A percentile compares a stretch with the other conserved stretches of the same genome.
Evolutionary conservation across 1,140 invertebrate genomes (phyloP).

Genomic region (Drosophila nebulosa): DNA sequence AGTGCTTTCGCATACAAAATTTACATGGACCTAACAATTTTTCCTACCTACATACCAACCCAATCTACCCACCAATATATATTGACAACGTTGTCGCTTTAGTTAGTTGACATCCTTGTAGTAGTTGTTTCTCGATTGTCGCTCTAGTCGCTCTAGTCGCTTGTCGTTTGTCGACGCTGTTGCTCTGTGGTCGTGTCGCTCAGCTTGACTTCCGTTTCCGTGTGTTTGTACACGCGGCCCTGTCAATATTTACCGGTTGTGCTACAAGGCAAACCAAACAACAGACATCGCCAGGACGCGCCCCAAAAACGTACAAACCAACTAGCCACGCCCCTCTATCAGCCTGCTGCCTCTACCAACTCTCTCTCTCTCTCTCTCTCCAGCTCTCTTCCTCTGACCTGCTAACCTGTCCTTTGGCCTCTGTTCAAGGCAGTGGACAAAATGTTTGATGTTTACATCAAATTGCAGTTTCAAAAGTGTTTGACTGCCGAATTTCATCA

Average conservation of each 20-base stretch:
- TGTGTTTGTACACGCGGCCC: conserved; percentile 64
- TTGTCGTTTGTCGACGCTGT: conserved; percentile 33
- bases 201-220: conserved; percentile 69
- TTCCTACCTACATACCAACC: conserved; percentile 11
- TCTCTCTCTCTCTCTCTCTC: neutral
- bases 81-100: conserved; percentile 49
- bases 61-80: neutral
- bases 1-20: conserved; percentile 79
- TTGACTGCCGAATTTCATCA: conserved; percentile 17
- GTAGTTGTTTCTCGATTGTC: conserved; percentile 4
- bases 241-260: conserved; percentile 67
- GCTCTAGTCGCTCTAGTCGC: conserved; percentile 22
- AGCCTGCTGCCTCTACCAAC: neutral
- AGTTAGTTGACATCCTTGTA: conserved; percentile 28
- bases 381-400: neutral
- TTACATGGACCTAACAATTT: conserved; percentile 71
- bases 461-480: conserved; percentile 37
- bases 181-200: conserved; percentile 63
- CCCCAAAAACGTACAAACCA: neutral
- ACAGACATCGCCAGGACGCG: conserved; percentile 22
- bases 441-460: conserved; percentile 54
- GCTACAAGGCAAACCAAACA: conserved; percentile 56
- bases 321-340: neutral
- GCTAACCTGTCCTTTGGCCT: neutral
- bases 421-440: neutral